Base-by-base conservation (phyloP, 1,140 invertebrate species). In the Lepidostoma basale region DNA sequence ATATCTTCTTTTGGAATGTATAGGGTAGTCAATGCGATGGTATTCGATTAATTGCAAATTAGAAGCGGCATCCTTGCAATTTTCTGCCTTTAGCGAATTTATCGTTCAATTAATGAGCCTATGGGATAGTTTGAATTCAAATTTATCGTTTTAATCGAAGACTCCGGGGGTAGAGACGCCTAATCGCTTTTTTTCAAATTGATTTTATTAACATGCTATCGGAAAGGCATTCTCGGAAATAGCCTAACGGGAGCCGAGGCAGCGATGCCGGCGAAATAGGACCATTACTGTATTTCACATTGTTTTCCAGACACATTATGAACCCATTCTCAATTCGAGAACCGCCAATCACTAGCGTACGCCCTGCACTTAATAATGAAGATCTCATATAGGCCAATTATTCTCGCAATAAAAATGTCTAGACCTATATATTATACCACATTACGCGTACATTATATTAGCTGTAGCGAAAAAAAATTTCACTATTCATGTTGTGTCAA, bases 131-230 rank as follows among this genome's bases (percentile, higher is more conserved):
- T 62, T 40, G 22, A 16, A 62, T 62, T 62, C 39, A 62, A 62
- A 62, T 62, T 45, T 62, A 62, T 45, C 22, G 59, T 45, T 62
- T 62, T 62, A 62, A 62, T 44, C 59, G 40, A 14, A 62, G 5
- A 45, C 6, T 42, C 59, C 39, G 14, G 40, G 5, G 45, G 59
- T 20, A 20, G 4, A 16, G 33, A 20, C 28, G 39, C 22, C 26
- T 62, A 62, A 62, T 62, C 59, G 59, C 14, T 40, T 62, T 44
- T n/a, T 62, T 45, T 42, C 40, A 45, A 45, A 62, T 62, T 62
- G 39, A 62, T 62, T 44, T 45, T 62, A 44, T 62, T 26, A 62
- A 62, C 39, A 62, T 16, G 22, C 25, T 45, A 59, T 59, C 54
- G 54, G 54, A 59, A 59, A 59, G 33, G 30, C 54, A 39, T 59